These are phyloP conservation scores for Coregonus clupeaformis DNA, from an alignment of 2,113 vertebrate genomes.

Conservation along the genomic window DNA sequence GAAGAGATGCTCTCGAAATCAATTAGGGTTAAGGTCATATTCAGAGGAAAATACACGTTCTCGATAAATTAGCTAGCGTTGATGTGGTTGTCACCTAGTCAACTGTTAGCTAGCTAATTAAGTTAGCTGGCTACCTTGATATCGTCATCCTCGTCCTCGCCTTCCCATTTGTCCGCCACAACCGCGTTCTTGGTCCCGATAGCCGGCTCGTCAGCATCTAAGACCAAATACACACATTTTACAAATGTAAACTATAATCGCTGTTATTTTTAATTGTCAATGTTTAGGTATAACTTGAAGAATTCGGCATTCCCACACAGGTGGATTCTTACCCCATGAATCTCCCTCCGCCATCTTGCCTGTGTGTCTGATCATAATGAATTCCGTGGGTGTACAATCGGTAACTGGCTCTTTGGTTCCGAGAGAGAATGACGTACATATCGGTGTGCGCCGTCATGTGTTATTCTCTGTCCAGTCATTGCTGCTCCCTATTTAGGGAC, in stretches of 20 bases:
- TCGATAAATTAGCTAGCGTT: too few species aligned
- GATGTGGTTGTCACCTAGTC: too few species aligned
- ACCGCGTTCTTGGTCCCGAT: conserved; percentile 30
- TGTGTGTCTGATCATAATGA: background rate
- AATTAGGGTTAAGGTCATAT: too few species aligned
- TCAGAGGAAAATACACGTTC: too few species aligned
- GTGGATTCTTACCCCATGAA: conserved; percentile 73
- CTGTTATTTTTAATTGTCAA: background rate
- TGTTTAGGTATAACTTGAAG: background rate
- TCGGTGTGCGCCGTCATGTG: too few species aligned
- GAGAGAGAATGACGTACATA: background rate
- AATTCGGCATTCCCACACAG: background rate
- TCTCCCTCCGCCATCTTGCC: conserved; percentile 71
- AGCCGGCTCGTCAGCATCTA: conserved; percentile 73
- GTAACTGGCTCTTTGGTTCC: background rate
- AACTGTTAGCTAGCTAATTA: too few species aligned
- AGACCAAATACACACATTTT: background rate
- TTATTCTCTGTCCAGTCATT: too few species aligned
- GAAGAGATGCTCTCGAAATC: too few species aligned
- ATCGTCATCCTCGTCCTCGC: conserved; percentile 83
- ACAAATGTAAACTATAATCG: background rate
- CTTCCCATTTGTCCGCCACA: conserved; percentile 78
- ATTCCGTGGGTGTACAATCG: background rate
- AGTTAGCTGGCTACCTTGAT: conserved; percentile 68
- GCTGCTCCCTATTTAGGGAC: too few species aligned